phyloP scores from a whole-genome alignment of 2,113 vertebrate genomes.

The Ahaetulla prasina region DNA sequence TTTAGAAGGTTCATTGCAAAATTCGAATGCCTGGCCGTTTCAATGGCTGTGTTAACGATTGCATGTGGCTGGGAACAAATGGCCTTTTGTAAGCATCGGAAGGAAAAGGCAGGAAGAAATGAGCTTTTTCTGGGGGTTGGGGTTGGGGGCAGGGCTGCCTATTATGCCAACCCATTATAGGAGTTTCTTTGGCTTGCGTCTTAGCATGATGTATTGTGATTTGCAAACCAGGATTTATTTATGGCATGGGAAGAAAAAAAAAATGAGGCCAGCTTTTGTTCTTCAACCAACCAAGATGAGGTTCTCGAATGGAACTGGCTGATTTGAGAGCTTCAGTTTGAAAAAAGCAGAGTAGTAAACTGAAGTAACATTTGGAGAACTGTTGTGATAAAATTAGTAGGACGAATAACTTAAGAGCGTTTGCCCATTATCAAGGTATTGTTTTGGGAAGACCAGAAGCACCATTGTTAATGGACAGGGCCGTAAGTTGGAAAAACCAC shows the following conservation, averaged over 20 bases:
- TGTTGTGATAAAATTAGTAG: not conserved
- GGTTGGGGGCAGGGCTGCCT: not conserved
- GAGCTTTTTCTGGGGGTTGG: no score
- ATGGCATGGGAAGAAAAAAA: not conserved
- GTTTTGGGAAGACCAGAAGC: not conserved
- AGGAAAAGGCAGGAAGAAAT: not conserved
- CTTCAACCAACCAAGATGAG: not conserved
- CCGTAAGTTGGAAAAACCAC: not conserved
- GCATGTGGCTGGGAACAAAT: rapidly evolving
- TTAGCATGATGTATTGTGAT: not conserved
- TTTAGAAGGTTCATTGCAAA: not conserved
- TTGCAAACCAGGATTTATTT: not conserved
- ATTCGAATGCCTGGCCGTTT: not conserved
- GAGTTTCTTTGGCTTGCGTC: not conserved
- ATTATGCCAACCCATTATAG: not conserved
- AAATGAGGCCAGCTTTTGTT: not conserved
- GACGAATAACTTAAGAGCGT: not conserved
- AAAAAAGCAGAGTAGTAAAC: not conserved
- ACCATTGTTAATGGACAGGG: not conserved
- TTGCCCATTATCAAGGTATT: not conserved
- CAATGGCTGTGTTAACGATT: not conserved
- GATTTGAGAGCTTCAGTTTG: not conserved
- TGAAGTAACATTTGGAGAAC: not conserved
- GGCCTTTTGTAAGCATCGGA: not conserved
- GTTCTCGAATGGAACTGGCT: not conserved